A percentile compares a stretch with the other conserved stretches of the same genome.
These are phyloP conservation scores for Phrynosoma blainvillii DNA, from an alignment of 2,113 vertebrate species.

Conservation along the genomic window DNA sequence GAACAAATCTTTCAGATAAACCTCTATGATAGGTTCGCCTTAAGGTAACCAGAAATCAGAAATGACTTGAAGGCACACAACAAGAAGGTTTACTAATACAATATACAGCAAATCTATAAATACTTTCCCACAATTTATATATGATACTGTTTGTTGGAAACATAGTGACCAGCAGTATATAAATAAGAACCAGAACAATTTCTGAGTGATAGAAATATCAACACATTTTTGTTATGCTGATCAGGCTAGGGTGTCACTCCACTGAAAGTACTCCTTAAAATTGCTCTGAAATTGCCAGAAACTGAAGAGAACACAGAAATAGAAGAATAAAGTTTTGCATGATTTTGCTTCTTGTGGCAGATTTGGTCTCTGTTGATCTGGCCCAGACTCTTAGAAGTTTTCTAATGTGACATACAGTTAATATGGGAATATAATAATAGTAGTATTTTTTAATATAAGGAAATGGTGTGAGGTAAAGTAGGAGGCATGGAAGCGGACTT, in stretches of 20 bases:
- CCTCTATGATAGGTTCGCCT: too few relatives aligned
- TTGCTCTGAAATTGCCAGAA: not conserved
- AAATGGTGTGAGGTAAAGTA: not conserved
- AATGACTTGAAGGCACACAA: too few relatives aligned
- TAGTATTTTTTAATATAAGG: not conserved
- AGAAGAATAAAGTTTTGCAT: not conserved
- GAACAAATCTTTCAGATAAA: too few relatives aligned
- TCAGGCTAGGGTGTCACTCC: not conserved
- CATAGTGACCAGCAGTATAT: not conserved
- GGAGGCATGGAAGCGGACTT: not conserved
- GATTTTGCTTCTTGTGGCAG: not conserved
- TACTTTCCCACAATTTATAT: not conserved
- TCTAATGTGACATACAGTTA: not conserved
- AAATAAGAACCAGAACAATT: not conserved
- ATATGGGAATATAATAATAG: too few relatives aligned
- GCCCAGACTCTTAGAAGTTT: not conserved
- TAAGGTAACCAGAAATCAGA: too few relatives aligned
- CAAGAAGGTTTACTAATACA: too few relatives aligned
- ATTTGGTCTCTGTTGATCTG: not conserved
- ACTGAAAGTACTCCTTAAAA: not conserved
- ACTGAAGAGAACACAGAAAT: not conserved
- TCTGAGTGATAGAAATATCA: conserved; percentile 8
- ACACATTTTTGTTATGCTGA: not conserved
- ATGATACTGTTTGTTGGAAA: not conserved
- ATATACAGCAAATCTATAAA: not conserved